phyloP scores from a whole-genome alignment of 2,888 invertebrate genomes.

The Congeria kusceri region DNA sequence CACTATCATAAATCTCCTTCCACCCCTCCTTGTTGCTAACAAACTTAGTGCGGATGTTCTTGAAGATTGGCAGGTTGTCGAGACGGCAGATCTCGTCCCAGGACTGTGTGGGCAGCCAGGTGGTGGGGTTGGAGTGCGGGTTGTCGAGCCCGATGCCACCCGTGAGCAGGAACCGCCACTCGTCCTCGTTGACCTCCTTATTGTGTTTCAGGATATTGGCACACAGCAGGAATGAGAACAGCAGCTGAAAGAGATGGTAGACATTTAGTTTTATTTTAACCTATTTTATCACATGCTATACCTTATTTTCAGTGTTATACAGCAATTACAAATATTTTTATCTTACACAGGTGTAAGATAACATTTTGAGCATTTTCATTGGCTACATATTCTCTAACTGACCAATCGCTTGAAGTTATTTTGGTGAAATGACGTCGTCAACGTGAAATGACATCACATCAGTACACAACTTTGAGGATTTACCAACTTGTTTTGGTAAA shows the following conservation, averaged over 20 bases:
- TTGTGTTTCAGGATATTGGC: conserved; percentile 85
- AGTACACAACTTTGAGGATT: too few relatives aligned
- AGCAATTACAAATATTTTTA: too few relatives aligned
- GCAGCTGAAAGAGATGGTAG: conserved; percentile 77
- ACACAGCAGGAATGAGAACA: conserved; percentile 86
- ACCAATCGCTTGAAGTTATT: too few relatives aligned
- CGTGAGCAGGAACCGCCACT: conserved; percentile 95
- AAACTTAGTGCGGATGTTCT: conserved; percentile 84
- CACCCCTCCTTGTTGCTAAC: conserved; percentile 83
- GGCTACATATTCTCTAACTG: too few relatives aligned
- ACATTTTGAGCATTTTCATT: too few relatives aligned
- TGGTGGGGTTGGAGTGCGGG: conserved; percentile 91
- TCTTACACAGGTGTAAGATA: too few relatives aligned
- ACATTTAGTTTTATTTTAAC: too few relatives aligned
- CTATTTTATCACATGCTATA: too few relatives aligned
- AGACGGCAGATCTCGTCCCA: conserved; percentile 87
- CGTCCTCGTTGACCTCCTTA: conserved; percentile 86
- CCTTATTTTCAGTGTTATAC: too few relatives aligned
- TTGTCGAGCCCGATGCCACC: conserved; percentile 94
- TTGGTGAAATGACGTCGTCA: too few relatives aligned
- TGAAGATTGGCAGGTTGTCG: conserved; percentile 82
- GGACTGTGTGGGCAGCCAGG: conserved; percentile 92
- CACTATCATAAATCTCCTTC: conserved; percentile 90
- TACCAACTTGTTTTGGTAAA: too few relatives aligned
- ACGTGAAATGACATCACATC: too few relatives aligned